These are phyloP conservation scores for Drosophila funebris DNA, from an alignment of 1,140 invertebrate species.

Conservation along the genomic window DNA sequence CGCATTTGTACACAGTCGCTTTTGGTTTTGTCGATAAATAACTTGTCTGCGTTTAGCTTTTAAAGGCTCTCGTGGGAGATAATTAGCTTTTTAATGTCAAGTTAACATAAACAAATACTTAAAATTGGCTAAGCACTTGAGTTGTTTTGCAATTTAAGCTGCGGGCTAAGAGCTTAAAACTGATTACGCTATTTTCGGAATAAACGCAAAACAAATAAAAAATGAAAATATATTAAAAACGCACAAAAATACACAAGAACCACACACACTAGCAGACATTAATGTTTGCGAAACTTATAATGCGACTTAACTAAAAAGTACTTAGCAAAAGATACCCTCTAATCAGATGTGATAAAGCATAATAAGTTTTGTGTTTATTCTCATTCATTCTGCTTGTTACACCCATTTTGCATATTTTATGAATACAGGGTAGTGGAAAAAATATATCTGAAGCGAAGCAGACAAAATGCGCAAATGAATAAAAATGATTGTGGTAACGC, in stretches of 20 bases:
- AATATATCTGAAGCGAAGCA: constrained; percentile 30
- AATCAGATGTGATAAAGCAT: neutral
- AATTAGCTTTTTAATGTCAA: constrained; percentile 1
- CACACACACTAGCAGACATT: neutral
- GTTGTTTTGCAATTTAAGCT: constrained; percentile 5
- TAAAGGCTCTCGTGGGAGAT: neutral
- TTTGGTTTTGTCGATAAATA: no score
- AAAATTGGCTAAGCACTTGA: constrained; percentile 12
- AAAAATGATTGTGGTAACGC: constrained; percentile 45
- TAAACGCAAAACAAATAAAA: constrained; percentile 9
- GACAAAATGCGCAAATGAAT: constrained; percentile 52
- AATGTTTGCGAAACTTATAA: neutral
- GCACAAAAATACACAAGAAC: constrained; percentile 15
- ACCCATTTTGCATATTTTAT: neutral
- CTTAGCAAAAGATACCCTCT: neutral
- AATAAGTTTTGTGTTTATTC: neutral
- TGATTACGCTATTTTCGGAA: constrained; percentile 16
- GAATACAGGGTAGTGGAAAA: constrained; percentile 12
- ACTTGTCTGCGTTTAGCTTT: no score
- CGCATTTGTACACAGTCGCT: no score
- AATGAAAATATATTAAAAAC: constrained; percentile 33
- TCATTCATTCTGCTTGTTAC: neutral
- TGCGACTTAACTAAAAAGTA: neutral
- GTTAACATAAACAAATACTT: neutral
- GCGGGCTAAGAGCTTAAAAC: constrained; percentile 27